These are phyloP conservation scores for Gila orcuttii DNA, from an alignment of 2,113 vertebrate genomes.

Conservation along the genomic window DNA sequence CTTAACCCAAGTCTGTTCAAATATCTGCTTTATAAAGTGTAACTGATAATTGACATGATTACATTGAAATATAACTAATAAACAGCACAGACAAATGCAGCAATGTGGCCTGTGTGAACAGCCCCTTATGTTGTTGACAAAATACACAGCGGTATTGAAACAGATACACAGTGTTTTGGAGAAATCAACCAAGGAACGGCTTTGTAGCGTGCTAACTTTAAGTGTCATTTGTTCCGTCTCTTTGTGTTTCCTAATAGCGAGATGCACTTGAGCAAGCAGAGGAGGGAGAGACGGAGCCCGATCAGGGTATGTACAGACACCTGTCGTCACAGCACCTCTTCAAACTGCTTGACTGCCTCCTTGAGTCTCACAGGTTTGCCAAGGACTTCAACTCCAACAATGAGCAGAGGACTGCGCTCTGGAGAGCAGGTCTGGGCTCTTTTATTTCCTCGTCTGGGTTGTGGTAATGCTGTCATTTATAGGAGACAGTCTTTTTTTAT, in stretches of 20 bases:
- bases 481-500: not conserved
- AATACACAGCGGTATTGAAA: not conserved
- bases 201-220: not conserved
- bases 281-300: conserved; percentile 71
- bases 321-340: conserved; percentile 94
- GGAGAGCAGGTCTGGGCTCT: conserved; percentile 86
- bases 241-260: conserved; percentile 71
- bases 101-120: not conserved
- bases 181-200: not conserved
- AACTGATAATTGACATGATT: not conserved
- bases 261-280: conserved; percentile 83
- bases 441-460: not conserved
- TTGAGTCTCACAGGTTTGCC: conserved; percentile 95
- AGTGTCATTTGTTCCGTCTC: not conserved
- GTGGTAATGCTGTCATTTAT: not conserved
- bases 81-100: not conserved
- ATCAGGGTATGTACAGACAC: conserved; percentile 92
- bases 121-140: not conserved
- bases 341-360: conserved; percentile 92
- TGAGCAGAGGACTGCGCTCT: conserved; percentile 93
- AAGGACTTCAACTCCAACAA: conserved; percentile 98
- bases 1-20: not conserved
- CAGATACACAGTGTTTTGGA: not conserved
- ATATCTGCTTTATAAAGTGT: not conserved
- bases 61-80: not conserved